Conservation (phyloP, 2,113 vertebrate species). For the Dendropsophus ebraccatus region DNA sequence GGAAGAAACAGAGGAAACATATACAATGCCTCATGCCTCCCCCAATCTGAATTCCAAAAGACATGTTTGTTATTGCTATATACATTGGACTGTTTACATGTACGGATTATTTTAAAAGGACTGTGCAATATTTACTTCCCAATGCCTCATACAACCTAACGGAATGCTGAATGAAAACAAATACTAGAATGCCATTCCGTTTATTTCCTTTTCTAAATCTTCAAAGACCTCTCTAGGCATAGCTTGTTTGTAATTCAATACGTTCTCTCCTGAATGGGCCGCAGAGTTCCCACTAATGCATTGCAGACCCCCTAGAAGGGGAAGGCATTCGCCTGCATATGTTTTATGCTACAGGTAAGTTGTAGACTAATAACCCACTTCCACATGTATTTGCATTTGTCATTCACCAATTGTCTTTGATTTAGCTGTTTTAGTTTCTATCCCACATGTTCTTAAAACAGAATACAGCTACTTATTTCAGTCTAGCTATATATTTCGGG, state of each 20-base stretch:
- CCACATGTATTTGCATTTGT: constrained; percentile 1
- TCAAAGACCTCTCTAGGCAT: constrained; percentile 40
- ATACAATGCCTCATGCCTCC: not conserved
- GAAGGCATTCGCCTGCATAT: constrained; percentile 13
- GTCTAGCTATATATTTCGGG: too few relatives aligned
- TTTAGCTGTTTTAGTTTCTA: not conserved
- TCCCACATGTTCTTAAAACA: not conserved
- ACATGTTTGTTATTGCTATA: constrained; percentile 35
- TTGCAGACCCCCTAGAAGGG: constrained; percentile 8
- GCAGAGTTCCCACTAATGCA: constrained; percentile 28
- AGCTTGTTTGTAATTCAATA: constrained; percentile 55
- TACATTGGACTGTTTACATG: constrained; percentile 45
- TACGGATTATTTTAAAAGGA: constrained; percentile 44
- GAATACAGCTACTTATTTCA: not conserved
- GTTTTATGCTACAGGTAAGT: constrained; percentile 25
- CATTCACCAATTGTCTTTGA: not conserved
- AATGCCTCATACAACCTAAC: constrained; percentile 30
- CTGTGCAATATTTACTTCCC: constrained; percentile 44
- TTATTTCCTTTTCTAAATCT: constrained; percentile 50
- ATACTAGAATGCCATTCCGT: constrained; percentile 44
- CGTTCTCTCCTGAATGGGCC: constrained; percentile 21
- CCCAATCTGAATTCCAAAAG: not conserved
- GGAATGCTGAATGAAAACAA: constrained; percentile 49
- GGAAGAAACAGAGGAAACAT: not conserved
- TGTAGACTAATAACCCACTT: not conserved